Percentiles rank a stretch among this genome's conserved stretches.
phyloP scores from a whole-genome alignment of 1,140 invertebrate species.

The Aporrectodea caliginosa region DNA sequence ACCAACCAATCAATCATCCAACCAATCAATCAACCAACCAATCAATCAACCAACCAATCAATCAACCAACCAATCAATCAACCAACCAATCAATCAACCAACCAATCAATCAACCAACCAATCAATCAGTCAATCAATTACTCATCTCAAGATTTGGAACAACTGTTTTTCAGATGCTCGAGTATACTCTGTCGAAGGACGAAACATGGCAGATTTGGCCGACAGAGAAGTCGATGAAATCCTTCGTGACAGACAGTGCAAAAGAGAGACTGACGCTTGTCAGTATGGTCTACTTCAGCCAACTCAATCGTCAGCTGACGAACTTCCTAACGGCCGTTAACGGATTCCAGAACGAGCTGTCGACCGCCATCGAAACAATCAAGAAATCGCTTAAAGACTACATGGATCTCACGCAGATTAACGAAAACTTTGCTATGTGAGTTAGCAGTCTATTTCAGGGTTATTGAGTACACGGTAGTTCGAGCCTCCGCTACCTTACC shows the following conservation, averaged over 20 bases:
- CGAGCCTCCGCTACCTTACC: neutral
- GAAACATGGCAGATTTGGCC: conserved; percentile 18
- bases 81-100: no score
- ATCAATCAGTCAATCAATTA: no score
- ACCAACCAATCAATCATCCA: no score
- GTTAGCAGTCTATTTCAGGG: neutral
- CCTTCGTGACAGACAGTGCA: neutral
- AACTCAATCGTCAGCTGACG: neutral
- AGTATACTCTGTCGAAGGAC: neutral
- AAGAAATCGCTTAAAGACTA: neutral
- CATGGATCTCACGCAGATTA: neutral
- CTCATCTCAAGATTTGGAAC: neutral
- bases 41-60: no score
- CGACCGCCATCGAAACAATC: neutral
- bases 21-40: no score
- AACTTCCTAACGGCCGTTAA: neutral
- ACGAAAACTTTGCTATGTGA: conserved; percentile 13
- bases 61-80: no score
- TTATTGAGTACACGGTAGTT: neutral
- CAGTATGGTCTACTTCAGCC: neutral
- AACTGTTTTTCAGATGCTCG: neutral
- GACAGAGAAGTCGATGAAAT: neutral
- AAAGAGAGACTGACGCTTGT: neutral
- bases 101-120: no score
- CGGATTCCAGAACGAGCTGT: neutral